Evolutionary conservation across 2,888 invertebrate species (phyloP).

Genomic region (Drosophila infuscata): DNA sequence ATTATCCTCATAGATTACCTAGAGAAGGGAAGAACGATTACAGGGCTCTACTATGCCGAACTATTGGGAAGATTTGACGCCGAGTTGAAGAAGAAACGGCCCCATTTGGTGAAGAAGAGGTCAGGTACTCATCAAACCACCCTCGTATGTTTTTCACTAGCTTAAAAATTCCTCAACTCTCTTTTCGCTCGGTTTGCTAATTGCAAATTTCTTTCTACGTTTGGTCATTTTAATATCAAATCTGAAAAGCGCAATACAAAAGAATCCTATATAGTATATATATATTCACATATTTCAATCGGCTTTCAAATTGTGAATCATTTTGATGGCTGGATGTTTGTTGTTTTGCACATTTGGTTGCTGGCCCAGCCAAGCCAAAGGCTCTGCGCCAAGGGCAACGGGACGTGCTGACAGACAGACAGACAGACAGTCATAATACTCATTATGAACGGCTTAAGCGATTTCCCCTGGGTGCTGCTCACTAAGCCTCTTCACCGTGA

Average conservation of each 20-base stretch:
- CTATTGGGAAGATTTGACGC: no score
- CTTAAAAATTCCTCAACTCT: not conserved
- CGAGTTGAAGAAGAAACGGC: no score
- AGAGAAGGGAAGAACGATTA: no score
- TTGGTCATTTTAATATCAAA: not conserved
- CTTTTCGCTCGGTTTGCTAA: not conserved
- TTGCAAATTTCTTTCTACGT: not conserved
- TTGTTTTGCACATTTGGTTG: conserved; percentile 36
- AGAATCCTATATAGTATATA: not conserved
- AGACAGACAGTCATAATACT: conserved; percentile 71
- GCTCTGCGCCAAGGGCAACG: conserved; percentile 4
- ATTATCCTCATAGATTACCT: no score
- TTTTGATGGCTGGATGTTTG: conserved; percentile 20
- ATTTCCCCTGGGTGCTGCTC: conserved; percentile 82
- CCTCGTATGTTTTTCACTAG: not conserved
- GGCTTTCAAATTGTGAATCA: conserved; percentile 8
- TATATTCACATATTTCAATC: not conserved
- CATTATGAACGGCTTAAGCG: conserved; percentile 85
- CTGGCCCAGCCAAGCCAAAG: conserved; percentile 6
- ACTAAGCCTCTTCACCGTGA: conserved; percentile 80
- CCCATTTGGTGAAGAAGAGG: no score
- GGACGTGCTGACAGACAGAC: conserved; percentile 24
- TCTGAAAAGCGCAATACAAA: not conserved
- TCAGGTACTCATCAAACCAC: no score
- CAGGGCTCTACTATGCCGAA: no score